A percentile compares a stretch with the other conserved stretches of the same genome.
These are phyloP conservation scores for Bubo bubo DNA, from an alignment of 2,113 vertebrate genomes.

Conservation along the genomic window DNA sequence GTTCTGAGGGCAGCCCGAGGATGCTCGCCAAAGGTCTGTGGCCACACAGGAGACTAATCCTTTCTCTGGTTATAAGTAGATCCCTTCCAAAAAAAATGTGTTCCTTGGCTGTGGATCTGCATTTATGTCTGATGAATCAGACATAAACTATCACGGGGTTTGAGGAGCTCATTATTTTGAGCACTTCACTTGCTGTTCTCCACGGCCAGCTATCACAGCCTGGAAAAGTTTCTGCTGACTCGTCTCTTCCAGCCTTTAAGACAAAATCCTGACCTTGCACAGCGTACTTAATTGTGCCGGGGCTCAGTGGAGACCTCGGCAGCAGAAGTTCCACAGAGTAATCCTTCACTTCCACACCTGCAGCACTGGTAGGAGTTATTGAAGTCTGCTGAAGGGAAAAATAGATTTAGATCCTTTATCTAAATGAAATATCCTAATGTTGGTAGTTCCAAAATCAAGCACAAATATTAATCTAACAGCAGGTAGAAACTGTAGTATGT, in stretches of 20 bases:
- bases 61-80: neutral
- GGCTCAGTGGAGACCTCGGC: conserved; percentile 18
- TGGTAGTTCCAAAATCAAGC: conserved; percentile 5
- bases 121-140: conserved; percentile 14
- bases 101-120: conserved; percentile 4
- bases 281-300: neutral
- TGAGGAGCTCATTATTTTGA: conserved; percentile 61
- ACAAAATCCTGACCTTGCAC: conserved; percentile 60
- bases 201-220: neutral
- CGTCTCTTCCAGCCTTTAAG: conserved; percentile 36
- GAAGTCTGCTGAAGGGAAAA: conserved; percentile 25
- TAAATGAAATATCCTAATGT: neutral
- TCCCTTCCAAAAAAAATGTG: conserved; percentile 39
- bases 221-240: conserved; percentile 61
- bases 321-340: neutral
- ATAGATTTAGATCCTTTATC: neutral
- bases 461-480: conserved; percentile 1
- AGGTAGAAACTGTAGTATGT: neutral
- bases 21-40: neutral
- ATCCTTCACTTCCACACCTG: conserved; percentile 48
- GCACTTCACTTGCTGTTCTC: conserved; percentile 48
- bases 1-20: neutral
- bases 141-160: neutral
- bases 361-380: neutral
- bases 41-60: conserved; percentile 16